Evolutionary conservation across 2,113 vertebrate genomes (phyloP).

Genomic region (Erythrolamprus reginae): DNA sequence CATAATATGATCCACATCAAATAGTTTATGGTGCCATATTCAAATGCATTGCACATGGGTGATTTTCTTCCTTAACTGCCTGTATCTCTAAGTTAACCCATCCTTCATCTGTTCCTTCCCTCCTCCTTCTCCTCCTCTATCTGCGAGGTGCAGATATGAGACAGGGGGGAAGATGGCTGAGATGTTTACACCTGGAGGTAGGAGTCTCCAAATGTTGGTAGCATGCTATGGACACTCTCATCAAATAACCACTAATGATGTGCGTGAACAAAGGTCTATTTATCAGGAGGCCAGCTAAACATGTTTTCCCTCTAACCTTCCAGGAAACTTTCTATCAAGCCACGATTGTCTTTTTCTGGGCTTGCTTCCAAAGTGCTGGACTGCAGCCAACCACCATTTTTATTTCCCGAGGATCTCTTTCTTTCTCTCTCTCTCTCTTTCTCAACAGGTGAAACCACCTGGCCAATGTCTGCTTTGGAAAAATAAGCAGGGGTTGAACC

Average conservation of each 20-base stretch:
- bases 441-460: not conserved
- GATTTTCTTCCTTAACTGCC: not conserved
- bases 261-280: not conserved
- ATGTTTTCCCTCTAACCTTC: not conserved
- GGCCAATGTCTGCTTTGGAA: not conserved
- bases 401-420: not conserved
- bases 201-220: not conserved
- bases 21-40: slow-evolving; percentile 22
- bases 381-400: not conserved
- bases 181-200: not conserved
- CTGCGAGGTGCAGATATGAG: not conserved
- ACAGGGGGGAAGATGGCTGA: not conserved
- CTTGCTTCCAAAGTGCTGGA: not conserved
- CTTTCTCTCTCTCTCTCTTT: not conserved
- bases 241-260: not conserved
- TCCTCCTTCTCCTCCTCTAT: not conserved
- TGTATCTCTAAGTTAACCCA: not conserved
- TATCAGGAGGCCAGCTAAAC: not conserved
- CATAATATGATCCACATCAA: slow-evolving; percentile 30
- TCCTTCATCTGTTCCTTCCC: not conserved
- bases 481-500: not conserved
- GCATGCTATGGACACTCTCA: not conserved
- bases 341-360: not conserved
- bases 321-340: not conserved
- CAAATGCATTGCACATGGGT: slow-evolving; percentile 25